Percentiles rank a stretch among this genome's conserved stretches.
Evolutionary conservation across 2,113 vertebrate genomes (phyloP).

Genomic region (Periophthalmodon schlosseri): DNA sequence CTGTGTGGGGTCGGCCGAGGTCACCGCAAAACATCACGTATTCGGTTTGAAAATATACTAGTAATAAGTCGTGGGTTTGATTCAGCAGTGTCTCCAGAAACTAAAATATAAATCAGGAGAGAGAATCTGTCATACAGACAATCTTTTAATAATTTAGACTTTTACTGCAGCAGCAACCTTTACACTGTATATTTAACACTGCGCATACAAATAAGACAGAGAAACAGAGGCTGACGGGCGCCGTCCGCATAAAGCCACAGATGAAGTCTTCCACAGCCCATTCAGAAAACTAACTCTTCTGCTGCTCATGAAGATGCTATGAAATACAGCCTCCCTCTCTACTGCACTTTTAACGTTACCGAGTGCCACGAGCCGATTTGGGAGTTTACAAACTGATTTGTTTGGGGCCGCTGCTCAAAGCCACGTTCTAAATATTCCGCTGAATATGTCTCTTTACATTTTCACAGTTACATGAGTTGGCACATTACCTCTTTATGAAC

Average conservation of each 20-base stretch:
- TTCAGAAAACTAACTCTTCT: not conserved
- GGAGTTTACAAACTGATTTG: not conserved
- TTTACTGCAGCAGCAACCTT: not conserved
- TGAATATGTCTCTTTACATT: not conserved
- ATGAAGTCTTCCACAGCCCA: not conserved
- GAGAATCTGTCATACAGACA: not conserved
- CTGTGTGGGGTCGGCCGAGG: not conserved
- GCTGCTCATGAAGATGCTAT: not conserved
- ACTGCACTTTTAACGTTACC: not conserved
- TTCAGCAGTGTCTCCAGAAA: not conserved
- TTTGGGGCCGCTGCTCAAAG: not conserved
- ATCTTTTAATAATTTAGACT: not conserved
- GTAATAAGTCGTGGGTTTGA: not conserved
- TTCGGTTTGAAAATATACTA: slow-evolving; percentile 1
- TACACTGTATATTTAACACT: not conserved
- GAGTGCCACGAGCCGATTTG: not conserved
- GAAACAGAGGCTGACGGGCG: not conserved
- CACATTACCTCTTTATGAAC: not conserved
- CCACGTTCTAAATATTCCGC: not conserved
- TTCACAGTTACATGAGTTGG: not conserved
- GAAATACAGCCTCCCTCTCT: not conserved
- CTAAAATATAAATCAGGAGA: not conserved
- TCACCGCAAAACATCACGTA: not conserved
- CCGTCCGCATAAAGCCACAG: not conserved
- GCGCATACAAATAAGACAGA: not conserved